Evolutionary conservation across 2,113 vertebrate genomes (phyloP), one percentile per base, ranked within the genome.

Genomic region (Australoheros scitulus): DNA sequence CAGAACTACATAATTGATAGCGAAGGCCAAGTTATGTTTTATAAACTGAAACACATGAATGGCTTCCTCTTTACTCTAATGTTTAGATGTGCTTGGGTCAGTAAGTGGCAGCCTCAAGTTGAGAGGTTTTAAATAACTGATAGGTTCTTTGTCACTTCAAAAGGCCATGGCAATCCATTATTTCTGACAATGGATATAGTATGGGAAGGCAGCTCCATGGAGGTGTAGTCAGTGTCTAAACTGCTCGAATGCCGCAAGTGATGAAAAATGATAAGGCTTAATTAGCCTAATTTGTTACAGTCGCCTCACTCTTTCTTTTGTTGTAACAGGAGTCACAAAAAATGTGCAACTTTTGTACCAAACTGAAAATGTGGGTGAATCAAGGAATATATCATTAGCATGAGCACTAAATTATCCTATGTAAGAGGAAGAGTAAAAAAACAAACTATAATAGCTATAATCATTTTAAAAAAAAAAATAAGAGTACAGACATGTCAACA

Each of bases 1-100:
- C 64, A 88, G 77, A 82, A 58, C 86, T 93, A 80, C 91, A 94
- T 94, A 92, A 95, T 92, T 95, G 86, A 94, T 92, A 90, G 86
- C 52, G 32, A 84, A 87, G 74, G 85, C 79, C 41, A 50, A 90
- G 86, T 88, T 92, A 89, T 84, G 88, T 88, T 93, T 92, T 82
- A 93, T 89, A 87, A 93, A 93, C 85, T 84, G 76, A 93, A 83
- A 80, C 32, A 78, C 86, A 90, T 92, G 84, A 91, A 91, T 81
- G 83, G 79, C 70, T 89, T 91, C 72, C 80, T 81, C 74, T 81
- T 55, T 65, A 70, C 78, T 89, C 74, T 77, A n/a, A 85, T 81
- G 61, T 83, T 90, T 59, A 68, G 85, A 90, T 79, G 75, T 80
- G 76, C 79, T 64, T 17, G 8, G 79, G 81, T 87, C 83, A 84